Evolutionary conservation across 2,888 invertebrate species (phyloP).

Genomic region (Calliphora vomitoria): DNA sequence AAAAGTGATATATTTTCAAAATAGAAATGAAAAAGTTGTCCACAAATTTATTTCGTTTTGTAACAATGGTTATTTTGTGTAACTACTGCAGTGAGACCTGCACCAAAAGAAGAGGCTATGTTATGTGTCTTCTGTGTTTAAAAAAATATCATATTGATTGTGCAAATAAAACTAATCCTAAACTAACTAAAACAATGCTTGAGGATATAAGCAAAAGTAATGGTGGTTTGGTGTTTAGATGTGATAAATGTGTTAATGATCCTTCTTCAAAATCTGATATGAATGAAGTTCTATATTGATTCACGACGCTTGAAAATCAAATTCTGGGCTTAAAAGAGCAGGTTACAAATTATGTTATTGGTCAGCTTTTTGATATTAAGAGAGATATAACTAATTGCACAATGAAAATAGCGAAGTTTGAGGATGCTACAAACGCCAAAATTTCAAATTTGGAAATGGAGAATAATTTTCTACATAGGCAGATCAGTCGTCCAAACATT

Average conservation of each 20-base stretch:
- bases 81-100: not conserved
- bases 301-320: not conserved
- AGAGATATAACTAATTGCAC: not conserved
- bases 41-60: no score
- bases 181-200: not conserved
- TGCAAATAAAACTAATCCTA: not conserved
- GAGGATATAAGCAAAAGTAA: no score
- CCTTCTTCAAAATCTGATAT: not conserved
- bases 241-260: not conserved
- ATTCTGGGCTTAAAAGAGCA: no score
- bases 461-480: not conserved
- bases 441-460: not conserved
- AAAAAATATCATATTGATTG: slow-evolving; percentile 4
- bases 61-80: no score
- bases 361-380: not conserved
- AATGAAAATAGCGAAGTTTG: not conserved
- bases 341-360: not conserved
- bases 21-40: no score
- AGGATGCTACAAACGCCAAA: not conserved
- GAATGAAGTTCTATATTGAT: not conserved
- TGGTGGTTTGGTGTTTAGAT: not conserved
- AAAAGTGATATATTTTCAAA: no score
- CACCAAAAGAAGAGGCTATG: not conserved
- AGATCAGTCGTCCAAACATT: no score
- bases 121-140: not conserved